phyloP scores from a whole-genome alignment of 2,113 vertebrate species.

The Prolemur simus region DNA sequence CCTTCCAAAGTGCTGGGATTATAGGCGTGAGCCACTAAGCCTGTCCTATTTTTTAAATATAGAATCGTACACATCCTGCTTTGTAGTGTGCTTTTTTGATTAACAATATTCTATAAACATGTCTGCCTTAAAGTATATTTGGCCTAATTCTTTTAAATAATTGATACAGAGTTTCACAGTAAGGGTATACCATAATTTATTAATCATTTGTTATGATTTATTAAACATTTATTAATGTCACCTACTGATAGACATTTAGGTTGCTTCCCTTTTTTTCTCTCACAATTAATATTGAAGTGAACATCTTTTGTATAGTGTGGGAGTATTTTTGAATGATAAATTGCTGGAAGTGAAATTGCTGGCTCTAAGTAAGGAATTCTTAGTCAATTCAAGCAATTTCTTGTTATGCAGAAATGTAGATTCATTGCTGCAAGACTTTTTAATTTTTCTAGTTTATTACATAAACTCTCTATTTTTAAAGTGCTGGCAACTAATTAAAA shows the following conservation, averaged over 20 bases:
- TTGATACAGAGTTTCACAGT: background rate
- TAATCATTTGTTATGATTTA: background rate
- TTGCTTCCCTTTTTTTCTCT: background rate
- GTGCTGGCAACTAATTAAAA: background rate
- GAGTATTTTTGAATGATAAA: background rate
- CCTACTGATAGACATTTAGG: background rate
- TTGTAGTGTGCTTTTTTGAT: background rate
- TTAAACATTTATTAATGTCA: background rate
- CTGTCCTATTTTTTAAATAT: too few species aligned
- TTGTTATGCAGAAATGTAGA: background rate
- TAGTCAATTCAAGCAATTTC: background rate
- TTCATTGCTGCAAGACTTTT: background rate
- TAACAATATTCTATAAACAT: background rate
- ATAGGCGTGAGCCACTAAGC: background rate
- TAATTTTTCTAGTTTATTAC: background rate
- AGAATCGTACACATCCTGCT: background rate
- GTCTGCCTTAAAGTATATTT: conserved; percentile 7
- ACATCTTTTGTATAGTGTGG: background rate
- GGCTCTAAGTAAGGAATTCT: background rate
- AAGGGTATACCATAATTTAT: background rate
- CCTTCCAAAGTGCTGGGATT: background rate
- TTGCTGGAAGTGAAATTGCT: background rate
- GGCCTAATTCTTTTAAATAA: background rate
- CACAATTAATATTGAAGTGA: background rate
- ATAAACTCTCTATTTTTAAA: background rate